Evolutionary conservation across 1,140 invertebrate genomes (phyloP), one percentile per base, ranked within the genome.

Genomic region (Psix sp.): DNA sequence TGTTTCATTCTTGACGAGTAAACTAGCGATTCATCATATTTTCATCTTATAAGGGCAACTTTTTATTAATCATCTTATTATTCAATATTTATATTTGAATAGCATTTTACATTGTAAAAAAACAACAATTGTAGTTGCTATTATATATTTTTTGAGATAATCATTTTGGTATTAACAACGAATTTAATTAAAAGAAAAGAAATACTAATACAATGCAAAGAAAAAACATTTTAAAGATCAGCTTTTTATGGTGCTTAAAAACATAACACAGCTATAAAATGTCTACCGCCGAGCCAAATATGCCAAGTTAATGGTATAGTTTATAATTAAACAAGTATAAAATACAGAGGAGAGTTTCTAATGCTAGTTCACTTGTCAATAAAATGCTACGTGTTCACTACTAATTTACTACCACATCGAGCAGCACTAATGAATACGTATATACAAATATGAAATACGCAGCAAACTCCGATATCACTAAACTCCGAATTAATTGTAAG

Each of bases 401-500:
- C 65, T 71, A 59, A 76, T 72, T 72, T 72, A 76, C 20, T 76
- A 68, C 51, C 52, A 67, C 66, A 71, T 76, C 56, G 73, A 76
- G 73, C 66, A 76, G 73, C 66, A 76, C 45, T 67, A 75, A 70
- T 57, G 63, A 63, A 66, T 72, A 72, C 62, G 59, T 57, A 68
- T 68, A 76, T 68, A 76, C 16, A 66, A 48, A 52, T 56, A 60
- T 63, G 63, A 68, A 66, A 68, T 71, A 76, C 20, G 63, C 71
- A 72, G 51, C 57, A 59, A 67, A 68, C 49, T 63, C 56, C 57
- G 52, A 76, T 71, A 76, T 76, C 73, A 70, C 40, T 60, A 67
- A 70, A 75, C 65, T 72, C 74, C 74, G 74, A 76, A 76, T 76
- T 76, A 76, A 67, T 63, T 43, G 38, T 76, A 72, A 76, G 74